These are phyloP conservation scores for Pocillopora grandis DNA, from an alignment of 92 coral and sea anemone genomes.

Conservation along the genomic window DNA sequence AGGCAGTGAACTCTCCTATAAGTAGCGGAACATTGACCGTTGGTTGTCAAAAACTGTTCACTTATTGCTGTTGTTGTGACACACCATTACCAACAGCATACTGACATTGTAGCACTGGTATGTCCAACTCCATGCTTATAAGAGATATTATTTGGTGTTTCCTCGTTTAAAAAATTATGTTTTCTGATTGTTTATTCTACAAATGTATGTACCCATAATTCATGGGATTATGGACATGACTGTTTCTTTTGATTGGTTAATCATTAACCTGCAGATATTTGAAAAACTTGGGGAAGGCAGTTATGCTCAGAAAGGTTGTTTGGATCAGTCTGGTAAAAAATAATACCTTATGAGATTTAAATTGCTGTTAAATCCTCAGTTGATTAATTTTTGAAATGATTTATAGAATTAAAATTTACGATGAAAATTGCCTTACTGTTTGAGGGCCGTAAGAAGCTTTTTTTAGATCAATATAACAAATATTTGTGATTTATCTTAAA, in stretches of 20 bases:
- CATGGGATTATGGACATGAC: no score
- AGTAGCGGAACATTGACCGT: no score
- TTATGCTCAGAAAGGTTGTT: no score
- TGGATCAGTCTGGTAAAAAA: constrained; percentile 27
- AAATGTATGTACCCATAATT: constrained; percentile 22
- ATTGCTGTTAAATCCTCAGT: background rate
- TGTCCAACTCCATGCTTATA: constrained; percentile 21
- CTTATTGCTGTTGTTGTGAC: no score
- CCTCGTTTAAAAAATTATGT: constrained; percentile 15
- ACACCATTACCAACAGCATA: constrained; percentile 8
- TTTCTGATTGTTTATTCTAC: background rate
- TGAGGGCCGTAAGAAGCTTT: background rate
- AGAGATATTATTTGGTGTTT: constrained; percentile 22
- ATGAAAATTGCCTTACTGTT: constrained; percentile 24
- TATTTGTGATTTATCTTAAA: no score
- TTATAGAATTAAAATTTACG: constrained; percentile 14
- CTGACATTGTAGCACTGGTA: constrained; percentile 32
- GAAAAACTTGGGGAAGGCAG: no score
- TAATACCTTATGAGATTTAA: background rate
- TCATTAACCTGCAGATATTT: no score
- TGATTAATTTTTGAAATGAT: constrained; percentile 22
- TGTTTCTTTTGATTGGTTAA: no score
- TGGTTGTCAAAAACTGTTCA: no score
- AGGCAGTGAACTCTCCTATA: no score
- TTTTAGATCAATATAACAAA: no score